phyloP scores from a whole-genome alignment of 2,888 invertebrate species.

The Coleophora deauratella region DNA sequence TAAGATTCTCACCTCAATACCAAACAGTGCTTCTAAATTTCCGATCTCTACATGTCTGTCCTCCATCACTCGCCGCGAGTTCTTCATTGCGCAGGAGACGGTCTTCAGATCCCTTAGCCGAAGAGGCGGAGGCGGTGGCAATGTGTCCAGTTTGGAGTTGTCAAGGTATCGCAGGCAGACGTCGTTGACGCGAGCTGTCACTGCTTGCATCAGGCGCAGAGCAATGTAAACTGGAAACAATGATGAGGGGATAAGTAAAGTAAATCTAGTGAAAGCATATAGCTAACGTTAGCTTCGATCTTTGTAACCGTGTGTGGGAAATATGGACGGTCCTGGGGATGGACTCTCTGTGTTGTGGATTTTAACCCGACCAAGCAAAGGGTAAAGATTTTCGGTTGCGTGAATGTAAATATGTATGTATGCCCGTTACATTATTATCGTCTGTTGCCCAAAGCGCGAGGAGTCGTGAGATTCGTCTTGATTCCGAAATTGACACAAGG shows the following conservation, averaged over 20 bases:
- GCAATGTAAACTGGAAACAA: slow-evolving; percentile 79
- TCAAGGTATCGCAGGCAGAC: slow-evolving; percentile 81
- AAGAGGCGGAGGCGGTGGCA: slow-evolving; percentile 75
- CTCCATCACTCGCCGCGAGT: slow-evolving; percentile 92
- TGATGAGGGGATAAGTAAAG: background rate
- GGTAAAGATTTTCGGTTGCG: too few relatives aligned
- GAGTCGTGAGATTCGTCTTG: too few relatives aligned
- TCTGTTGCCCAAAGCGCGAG: too few relatives aligned
- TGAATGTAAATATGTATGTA: too few relatives aligned
- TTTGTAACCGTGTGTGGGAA: too few relatives aligned
- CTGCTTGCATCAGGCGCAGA: slow-evolving; percentile 82
- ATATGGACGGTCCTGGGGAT: too few relatives aligned
- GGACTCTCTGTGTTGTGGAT: too few relatives aligned
- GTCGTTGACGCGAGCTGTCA: slow-evolving; percentile 80
- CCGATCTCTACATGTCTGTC: slow-evolving; percentile 90
- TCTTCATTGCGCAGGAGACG: slow-evolving; percentile 84
- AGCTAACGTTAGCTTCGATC: too few relatives aligned
- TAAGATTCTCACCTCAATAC: slow-evolving; percentile 76
- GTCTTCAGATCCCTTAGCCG: slow-evolving; percentile 63
- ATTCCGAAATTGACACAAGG: too few relatives aligned
- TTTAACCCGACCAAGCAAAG: too few relatives aligned
- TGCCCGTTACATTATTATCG: too few relatives aligned
- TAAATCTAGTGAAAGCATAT: too few relatives aligned
- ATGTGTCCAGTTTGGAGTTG: slow-evolving; percentile 76
- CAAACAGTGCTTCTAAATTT: slow-evolving; percentile 87